Evolutionary conservation across 2,113 vertebrate genomes (phyloP), one percentile per base, ranked within the genome.

Genomic region (Pimephales promelas): DNA sequence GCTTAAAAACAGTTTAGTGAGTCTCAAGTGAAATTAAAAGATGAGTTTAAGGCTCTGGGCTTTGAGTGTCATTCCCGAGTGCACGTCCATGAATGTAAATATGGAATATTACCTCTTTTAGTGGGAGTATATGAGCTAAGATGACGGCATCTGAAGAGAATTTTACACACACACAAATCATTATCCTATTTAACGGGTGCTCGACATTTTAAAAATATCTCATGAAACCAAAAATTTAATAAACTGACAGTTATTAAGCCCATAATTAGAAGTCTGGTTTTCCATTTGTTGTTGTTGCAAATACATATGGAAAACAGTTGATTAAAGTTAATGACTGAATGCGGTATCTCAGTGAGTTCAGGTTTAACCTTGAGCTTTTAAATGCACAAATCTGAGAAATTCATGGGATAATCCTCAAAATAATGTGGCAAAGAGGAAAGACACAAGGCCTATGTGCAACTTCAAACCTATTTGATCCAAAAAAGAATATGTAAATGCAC

Each of bases 311-410:
- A 89, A 91, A 87, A 89, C 61, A 81, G 87, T 88, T 90, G 89
- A 86, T 89, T 79, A 85, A 82, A 91, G 89, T 77, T 89, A 85
- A 88, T 36, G 88, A 90, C 86, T 77, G 82, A 56, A 62, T 72
- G 88, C 84, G 56, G 80, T 84, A 81, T 90, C 88, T 91, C 90
- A 86, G 84, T 88, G 28, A 87, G 88, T 89, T 86, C 84, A 86
- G 72, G 36, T 8, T 75, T 85, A 36, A 82, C 89, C 89, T 83
- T 72, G 2, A 88, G 85, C 87, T 83, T 82, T 84, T 79, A 47
- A 31, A 93, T 91, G 86, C 87, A 87, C 89, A 91, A 93, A 90
- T 72, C 70, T 88, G 86, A 57, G 47, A 57, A 40, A 81, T 64
- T 34, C 54, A 83, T 68, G 79, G 90, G 77, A 87, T 87, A 18